Conservation (phyloP, 2,113 vertebrate species). For the Hemibagrus wyckioides region DNA sequence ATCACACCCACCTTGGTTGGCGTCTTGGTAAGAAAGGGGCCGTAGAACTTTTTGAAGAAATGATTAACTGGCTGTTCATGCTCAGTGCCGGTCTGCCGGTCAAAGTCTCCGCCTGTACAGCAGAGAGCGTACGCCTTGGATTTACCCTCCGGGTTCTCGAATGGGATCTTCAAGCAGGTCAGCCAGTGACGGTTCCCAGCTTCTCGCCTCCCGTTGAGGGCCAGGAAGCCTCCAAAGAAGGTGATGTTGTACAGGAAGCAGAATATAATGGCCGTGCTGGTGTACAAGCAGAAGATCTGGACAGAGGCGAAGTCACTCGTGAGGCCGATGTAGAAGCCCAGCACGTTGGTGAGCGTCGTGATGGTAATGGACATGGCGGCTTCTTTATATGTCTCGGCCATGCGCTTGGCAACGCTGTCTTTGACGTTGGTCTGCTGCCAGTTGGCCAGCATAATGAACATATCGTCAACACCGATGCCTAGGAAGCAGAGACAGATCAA, state of each 20-base stretch:
- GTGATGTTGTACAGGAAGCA: conserved; percentile 81
- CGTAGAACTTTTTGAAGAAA: conserved; percentile 74
- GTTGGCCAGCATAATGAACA: conserved; percentile 84
- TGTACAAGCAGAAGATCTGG: conserved; percentile 80
- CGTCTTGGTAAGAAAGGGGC: conserved; percentile 68
- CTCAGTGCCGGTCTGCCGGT: conserved; percentile 54
- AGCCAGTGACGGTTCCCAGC: conserved; percentile 74
- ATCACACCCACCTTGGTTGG: conserved; percentile 64
- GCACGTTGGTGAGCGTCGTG: conserved; percentile 79
- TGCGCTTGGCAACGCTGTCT: conserved; percentile 55
- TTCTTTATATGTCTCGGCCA: conserved; percentile 75
- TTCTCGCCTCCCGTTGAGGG: conserved; percentile 75
- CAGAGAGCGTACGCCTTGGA: conserved; percentile 56
- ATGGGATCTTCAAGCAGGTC: conserved; percentile 66
- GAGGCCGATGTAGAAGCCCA: conserved; percentile 83
- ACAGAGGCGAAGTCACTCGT: conserved; percentile 76
- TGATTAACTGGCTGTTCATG: conserved; percentile 59
- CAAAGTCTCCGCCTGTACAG: conserved; percentile 65
- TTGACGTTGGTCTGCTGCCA: conserved; percentile 77
- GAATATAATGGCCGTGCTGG: conserved; percentile 78
- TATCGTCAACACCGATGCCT: conserved; percentile 85
- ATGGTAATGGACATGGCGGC: conserved; percentile 83
- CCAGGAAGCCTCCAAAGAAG: conserved; percentile 80
- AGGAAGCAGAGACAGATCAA: background rate
- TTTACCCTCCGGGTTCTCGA: conserved; percentile 13